Evolutionary conservation across 2,113 vertebrate species (phyloP), one percentile per base, ranked within the genome.

Genomic region (Spea multiplicata): DNA sequence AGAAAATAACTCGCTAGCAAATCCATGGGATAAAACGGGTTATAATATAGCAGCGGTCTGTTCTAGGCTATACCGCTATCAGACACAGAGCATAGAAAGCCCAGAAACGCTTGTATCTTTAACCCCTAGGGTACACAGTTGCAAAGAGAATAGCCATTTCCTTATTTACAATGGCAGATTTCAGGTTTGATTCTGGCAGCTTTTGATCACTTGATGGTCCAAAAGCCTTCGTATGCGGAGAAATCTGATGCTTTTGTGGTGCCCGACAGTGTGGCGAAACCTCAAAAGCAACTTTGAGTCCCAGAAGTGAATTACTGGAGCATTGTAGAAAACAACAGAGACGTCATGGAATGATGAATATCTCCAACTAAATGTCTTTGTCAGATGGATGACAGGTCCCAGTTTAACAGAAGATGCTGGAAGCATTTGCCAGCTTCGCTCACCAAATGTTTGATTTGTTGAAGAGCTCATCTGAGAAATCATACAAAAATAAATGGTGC

Each of bases 141-240:
- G 86, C 84, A 84, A 84, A 86, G 88, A 90, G 80, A 90, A 87
- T 88, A 83, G 85, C 85, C 83, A 84, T 84, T 76, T 77, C 66
- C 86, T 91, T 88, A 91, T 91, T 85, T 86, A 86, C 89, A 88
- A 88, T 88, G 91, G 91, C 91, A 94, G 87, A 88, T 88, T 86
- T 92, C 89, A 87, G 88, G 89, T 90, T 91, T 89, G 86, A 91
- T 90, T 93, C 86, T 89, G 90, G 87, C 87, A 91, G 91, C 86
- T 91, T 93, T 92, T 94, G 92, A 94, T 94, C 89, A 90, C 83
- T 87, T 88, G 91, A 92, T 92, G 88, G 89, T 86, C 83, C 83
- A 86, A 86, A 89, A 90, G 84, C 84, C 85, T 88, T 90, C 83
- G 87, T 83, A 88, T 76, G 81, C 66, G 83, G 81, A 83, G 62